Evolutionary conservation across 2,113 vertebrate genomes (phyloP).

Genomic region (Pelusios castaneus): DNA sequence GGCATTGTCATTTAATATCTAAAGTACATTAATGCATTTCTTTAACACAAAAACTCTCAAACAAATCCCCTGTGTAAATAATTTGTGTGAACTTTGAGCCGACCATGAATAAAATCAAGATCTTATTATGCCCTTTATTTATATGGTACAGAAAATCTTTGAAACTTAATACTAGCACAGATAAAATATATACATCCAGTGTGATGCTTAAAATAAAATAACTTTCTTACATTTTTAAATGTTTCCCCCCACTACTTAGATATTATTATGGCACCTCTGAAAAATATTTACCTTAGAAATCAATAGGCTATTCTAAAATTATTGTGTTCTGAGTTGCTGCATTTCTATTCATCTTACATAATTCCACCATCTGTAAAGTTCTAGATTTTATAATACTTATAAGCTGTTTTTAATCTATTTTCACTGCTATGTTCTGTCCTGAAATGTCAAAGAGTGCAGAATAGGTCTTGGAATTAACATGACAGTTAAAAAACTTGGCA

Average conservation of each 20-base stretch:
- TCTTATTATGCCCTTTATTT: conserved; percentile 73
- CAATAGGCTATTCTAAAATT: conserved; percentile 79
- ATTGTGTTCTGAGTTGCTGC: conserved; percentile 76
- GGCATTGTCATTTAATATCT: conserved; percentile 80
- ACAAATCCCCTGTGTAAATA: conserved; percentile 76
- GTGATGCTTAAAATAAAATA: conserved; percentile 50
- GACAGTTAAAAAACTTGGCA: conserved; percentile 88
- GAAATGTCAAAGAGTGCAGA: conserved; percentile 86
- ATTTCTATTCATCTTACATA: conserved; percentile 78
- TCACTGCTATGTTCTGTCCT: conserved; percentile 88
- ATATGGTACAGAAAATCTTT: conserved; percentile 71
- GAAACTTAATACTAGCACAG: conserved; percentile 65
- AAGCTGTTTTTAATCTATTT: conserved; percentile 90
- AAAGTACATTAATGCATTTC: conserved; percentile 73
- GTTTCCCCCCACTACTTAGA: conserved; percentile 28
- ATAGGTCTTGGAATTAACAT: conserved; percentile 87
- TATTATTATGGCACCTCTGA: conserved; percentile 51
- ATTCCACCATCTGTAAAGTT: conserved; percentile 87
- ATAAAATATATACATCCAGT: conserved; percentile 37
- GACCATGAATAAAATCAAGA: conserved; percentile 74
- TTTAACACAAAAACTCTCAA: conserved; percentile 66
- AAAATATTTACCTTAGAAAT: conserved; percentile 82
- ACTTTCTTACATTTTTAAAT: conserved; percentile 31
- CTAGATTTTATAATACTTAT: conserved; percentile 87
- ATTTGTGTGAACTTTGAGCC: conserved; percentile 79